Percentiles rank a stretch among this genome's conserved stretches.
These are phyloP conservation scores for Helogale parvula DNA, from an alignment of 2,113 vertebrate species.

Conservation along the genomic window DNA sequence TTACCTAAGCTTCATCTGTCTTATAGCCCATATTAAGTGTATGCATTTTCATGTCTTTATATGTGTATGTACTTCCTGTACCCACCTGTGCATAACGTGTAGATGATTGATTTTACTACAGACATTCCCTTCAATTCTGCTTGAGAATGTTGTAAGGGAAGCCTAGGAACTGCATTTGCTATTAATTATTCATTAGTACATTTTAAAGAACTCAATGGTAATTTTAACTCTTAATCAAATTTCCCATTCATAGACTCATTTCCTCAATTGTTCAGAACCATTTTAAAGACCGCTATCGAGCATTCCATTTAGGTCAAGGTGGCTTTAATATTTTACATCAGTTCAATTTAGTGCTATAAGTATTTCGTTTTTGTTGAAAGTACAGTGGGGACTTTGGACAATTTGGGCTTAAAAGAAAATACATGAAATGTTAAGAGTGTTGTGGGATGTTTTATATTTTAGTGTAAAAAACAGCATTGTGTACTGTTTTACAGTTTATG, in stretches of 20 bases:
- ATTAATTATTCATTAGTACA: slow-evolving; percentile 79
- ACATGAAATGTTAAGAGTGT: not conserved
- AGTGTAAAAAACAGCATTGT: slow-evolving; percentile 21
- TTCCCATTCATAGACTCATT: slow-evolving; percentile 66
- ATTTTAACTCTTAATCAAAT: slow-evolving; percentile 73
- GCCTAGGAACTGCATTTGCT: slow-evolving; percentile 64
- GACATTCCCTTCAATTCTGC: slow-evolving; percentile 45
- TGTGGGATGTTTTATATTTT: slow-evolving; percentile 50
- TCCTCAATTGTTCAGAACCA: slow-evolving; percentile 61
- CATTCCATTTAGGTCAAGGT: slow-evolving; percentile 59
- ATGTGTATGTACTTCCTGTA: slow-evolving; percentile 30
- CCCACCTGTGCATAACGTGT: slow-evolving; percentile 45
- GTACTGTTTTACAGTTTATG: slow-evolving; percentile 1
- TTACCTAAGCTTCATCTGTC: not conserved
- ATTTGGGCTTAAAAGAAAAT: slow-evolving; percentile 42
- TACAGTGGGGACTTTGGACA: not conserved
- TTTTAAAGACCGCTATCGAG: slow-evolving; percentile 61
- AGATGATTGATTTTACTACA: slow-evolving; percentile 49
- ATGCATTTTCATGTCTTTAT: not conserved
- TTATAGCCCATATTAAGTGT: not conserved
- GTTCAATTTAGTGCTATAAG: slow-evolving; percentile 28
- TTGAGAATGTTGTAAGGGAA: slow-evolving; percentile 65
- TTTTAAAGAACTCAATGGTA: slow-evolving; percentile 71
- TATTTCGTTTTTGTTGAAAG: slow-evolving; percentile 48
- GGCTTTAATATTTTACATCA: slow-evolving; percentile 72